Percentiles rank a stretch among this genome's conserved stretches.
phyloP scores from a whole-genome alignment of 2,888 invertebrate genomes.

The Pediacus dermestoides region DNA sequence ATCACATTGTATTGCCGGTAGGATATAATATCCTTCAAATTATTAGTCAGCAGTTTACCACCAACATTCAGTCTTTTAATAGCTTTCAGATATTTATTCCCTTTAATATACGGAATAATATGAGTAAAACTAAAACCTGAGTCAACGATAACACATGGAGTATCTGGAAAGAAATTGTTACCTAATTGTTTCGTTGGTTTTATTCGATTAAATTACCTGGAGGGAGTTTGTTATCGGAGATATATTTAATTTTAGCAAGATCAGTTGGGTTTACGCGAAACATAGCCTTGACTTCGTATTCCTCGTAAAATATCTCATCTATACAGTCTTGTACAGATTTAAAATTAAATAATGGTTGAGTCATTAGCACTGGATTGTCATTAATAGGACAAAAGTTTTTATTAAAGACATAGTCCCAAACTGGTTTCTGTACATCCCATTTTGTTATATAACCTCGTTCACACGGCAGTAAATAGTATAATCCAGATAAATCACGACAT shows the following conservation, averaged over 20 bases:
- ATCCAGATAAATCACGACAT: conserved; percentile 90
- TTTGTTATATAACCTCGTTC: conserved; percentile 94
- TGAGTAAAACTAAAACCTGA: conserved; percentile 95
- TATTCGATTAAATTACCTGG: too few species aligned
- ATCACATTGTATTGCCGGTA: conserved; percentile 96
- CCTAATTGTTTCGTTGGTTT: too few species aligned
- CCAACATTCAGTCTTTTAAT: conserved; percentile 89
- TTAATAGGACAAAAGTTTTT: conserved; percentile 77
- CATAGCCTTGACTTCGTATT: conserved; percentile 86
- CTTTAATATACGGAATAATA: conserved; percentile 83
- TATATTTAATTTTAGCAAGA: conserved; percentile 54
- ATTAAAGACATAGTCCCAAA: conserved; percentile 95
- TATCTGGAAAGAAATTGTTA: conserved; percentile 21
- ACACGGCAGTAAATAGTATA: conserved; percentile 90
- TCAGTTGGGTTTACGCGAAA: conserved; percentile 77
- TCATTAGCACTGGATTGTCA: conserved; percentile 79
- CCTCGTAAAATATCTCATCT: conserved; percentile 96
- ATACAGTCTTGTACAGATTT: conserved; percentile 87
- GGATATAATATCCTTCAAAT: conserved; percentile 94
- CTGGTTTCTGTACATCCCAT: conserved; percentile 92
- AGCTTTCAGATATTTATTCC: conserved; percentile 58
- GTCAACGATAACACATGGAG: conserved; percentile 72
- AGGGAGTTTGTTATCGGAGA: conserved; percentile 22
- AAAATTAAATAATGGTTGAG: conserved; percentile 94
- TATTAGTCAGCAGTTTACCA: conserved; percentile 92